Evolutionary conservation across 2,888 invertebrate genomes (phyloP), one percentile per base, ranked within the genome.

Genomic region (Monochamus alternatus): DNA sequence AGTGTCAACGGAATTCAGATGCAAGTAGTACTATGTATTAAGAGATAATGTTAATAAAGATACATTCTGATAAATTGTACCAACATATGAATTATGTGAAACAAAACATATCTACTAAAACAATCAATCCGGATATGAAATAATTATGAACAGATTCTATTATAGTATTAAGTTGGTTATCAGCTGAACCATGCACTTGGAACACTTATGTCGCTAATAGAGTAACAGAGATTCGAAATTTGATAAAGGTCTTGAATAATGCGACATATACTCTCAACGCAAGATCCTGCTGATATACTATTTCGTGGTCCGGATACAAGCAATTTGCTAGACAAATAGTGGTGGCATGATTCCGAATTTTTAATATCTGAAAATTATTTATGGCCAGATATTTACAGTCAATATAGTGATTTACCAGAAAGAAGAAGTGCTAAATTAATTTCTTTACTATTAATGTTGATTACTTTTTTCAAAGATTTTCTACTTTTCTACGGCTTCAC

Each of bases 271-370:
- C 8, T 7, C 3, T 52, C 66, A 8, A 8, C 22, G 31, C 31
- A 66, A 43, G 47, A 66, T 22, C 66, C 66, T 12, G 66, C 66
- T 3, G 66, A 66, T 47, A 30, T 66, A 52, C 8, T 30, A 22
- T 66, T 47, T 5, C 30, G 66, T 3, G 66, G 66, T 7, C 2
- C 4, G 44, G 3, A 14, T 66, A 3, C 66, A 47, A 9, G 47
- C 4, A 43, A 66, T 14, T 32, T 66, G 30, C 9, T 47, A 3
- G 51, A 44, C 9, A 43, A 63, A 7, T 65, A 74, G 52, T 68
- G 47, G 66, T 66, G 66, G 66, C 3, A 52, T 51, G 66, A 47
- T 12, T 47, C 66, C 14, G 22, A 59, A 30, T 59, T 59, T 59
- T 59, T 59, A 22, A 22, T 14, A 9, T 9, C 9, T n/a, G 59